A percentile compares a stretch with the other conserved stretches of the same genome.
Evolutionary conservation across 2,888 invertebrate genomes (phyloP).

Genomic region (Invenusta paracnida): DNA sequence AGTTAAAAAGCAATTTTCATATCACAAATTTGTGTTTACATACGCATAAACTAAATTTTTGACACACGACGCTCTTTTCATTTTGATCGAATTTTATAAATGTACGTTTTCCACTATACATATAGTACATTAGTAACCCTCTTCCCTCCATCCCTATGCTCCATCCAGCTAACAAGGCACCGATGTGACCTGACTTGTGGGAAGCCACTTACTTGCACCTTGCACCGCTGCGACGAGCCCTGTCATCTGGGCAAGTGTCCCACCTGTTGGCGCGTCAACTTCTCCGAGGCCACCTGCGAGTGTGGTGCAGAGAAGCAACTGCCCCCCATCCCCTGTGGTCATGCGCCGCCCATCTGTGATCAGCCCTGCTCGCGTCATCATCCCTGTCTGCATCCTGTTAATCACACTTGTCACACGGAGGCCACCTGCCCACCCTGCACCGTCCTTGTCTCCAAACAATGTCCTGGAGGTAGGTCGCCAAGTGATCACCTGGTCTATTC

Average conservation of each 20-base stretch:
- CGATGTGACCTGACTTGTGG: constrained; percentile 70
- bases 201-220: constrained; percentile 76
- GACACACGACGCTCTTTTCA: too few species aligned
- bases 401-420: constrained; percentile 77
- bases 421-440: constrained; percentile 76
- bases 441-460: constrained; percentile 76
- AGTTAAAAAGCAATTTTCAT: too few species aligned
- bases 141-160: too few species aligned
- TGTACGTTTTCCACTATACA: neutral
- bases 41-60: too few species aligned
- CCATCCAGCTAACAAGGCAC: constrained; percentile 70
- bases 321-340: constrained; percentile 88
- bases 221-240: constrained; percentile 77
- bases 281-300: constrained; percentile 72
- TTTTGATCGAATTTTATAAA: too few species aligned
- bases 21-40: too few species aligned
- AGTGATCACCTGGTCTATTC: too few species aligned
- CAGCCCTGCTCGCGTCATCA: constrained; percentile 73
- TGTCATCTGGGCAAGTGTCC: constrained; percentile 75
- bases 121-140: neutral
- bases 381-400: constrained; percentile 74
- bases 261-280: constrained; percentile 70
- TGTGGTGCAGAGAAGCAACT: constrained; percentile 79
- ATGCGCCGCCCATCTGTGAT: constrained; percentile 75
- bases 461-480: constrained; percentile 67